Percentiles rank a stretch among this genome's conserved stretches.
Conservation (phyloP, 2,113 vertebrate species). For the Tricholaema leucomelas region DNA sequence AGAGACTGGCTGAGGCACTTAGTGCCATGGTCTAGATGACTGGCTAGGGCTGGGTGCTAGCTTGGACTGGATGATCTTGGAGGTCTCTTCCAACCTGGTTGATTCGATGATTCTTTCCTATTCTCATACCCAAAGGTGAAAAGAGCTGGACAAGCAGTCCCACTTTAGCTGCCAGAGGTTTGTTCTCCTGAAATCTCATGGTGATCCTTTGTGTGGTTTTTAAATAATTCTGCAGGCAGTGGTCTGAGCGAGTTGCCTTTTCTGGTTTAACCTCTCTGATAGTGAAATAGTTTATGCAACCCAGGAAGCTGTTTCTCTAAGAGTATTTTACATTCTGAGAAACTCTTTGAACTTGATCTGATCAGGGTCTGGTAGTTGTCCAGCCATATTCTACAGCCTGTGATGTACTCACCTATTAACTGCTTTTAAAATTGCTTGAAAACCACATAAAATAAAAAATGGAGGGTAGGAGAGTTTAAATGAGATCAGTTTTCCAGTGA, state of each 20-base stretch:
- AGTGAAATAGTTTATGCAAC: conserved; percentile 96
- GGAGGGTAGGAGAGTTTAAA: neutral
- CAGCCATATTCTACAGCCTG: neutral
- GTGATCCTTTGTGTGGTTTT: conserved; percentile 99
- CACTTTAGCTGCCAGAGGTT: conserved; percentile 93
- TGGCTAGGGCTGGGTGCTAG: too few species aligned
- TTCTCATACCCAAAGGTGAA: neutral
- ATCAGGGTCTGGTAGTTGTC: neutral
- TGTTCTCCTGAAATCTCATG: conserved; percentile 98
- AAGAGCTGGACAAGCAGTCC: conserved; percentile 82
- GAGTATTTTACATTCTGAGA: conserved; percentile 95
- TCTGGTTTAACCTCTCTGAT: conserved; percentile 90
- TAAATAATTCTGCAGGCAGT: conserved; percentile 95
- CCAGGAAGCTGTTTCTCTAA: conserved; percentile 97
- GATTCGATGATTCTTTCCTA: neutral
- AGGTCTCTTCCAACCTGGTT: too few species aligned
- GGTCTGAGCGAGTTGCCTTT: conserved; percentile 92
- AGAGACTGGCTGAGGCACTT: too few species aligned
- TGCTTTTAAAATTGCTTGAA: neutral
- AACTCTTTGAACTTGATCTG: conserved; percentile 91
- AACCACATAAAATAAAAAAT: neutral
- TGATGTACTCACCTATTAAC: neutral
- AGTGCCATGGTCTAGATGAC: too few species aligned
- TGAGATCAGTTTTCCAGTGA: neutral
- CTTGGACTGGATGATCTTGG: too few species aligned